A percentile compares a stretch with the other conserved stretches of the same genome.
Conservation (phyloP, 2,113 vertebrate genomes). For the Agelaius tricolor region DNA sequence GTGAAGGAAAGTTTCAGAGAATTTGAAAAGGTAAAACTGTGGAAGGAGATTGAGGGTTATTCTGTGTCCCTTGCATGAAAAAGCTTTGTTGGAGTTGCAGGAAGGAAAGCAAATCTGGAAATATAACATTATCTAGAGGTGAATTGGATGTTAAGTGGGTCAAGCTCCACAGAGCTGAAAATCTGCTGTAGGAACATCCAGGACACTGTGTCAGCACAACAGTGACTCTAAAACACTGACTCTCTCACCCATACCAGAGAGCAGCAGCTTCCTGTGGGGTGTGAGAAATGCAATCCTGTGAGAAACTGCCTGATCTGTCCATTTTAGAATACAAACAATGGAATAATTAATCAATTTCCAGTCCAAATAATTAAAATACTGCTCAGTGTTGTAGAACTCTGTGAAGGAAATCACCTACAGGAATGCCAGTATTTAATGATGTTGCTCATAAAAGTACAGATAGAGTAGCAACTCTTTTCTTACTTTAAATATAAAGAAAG, state of each 20-base stretch:
- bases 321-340: not conserved
- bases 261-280: not conserved
- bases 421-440: not conserved
- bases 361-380: not conserved
- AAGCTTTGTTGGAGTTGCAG: not conserved
- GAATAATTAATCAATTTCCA: not conserved
- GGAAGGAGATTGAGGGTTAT: not conserved
- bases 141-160: slow-evolving; percentile 36
- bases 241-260: slow-evolving; percentile 11
- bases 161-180: not conserved
- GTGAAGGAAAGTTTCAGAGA: not conserved
- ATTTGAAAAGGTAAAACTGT: not conserved
- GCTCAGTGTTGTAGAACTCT: not conserved
- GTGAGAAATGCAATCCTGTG: not conserved
- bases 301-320: not conserved
- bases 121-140: not conserved
- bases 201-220: not conserved
- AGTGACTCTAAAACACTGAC: not conserved
- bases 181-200: not conserved
- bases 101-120: not conserved
- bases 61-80: not conserved
- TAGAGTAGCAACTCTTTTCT: not conserved
- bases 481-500: not conserved
- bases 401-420: not conserved
- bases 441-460: not conserved